phyloP scores from a whole-genome alignment of 2,888 invertebrate genomes.

The Archips crataeganus region DNA sequence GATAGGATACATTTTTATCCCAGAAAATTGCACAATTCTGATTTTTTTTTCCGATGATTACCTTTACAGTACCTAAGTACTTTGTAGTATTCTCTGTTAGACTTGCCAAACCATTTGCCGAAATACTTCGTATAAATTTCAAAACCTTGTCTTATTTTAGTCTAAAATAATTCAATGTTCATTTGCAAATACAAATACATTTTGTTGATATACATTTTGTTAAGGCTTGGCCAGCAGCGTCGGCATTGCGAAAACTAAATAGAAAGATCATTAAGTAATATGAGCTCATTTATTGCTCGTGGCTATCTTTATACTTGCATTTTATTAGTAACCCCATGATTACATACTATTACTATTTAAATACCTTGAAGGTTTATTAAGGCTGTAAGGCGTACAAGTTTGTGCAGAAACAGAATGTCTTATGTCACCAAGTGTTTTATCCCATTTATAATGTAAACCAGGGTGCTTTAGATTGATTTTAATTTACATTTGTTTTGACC shows the following conservation, averaged over 20 bases:
- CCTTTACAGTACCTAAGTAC: no score
- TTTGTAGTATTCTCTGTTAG: no score
- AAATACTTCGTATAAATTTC: no score
- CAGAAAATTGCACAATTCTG: no score
- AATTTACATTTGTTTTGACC: background rate
- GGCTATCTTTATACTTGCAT: constrained; percentile 18
- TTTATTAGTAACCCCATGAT: constrained; percentile 21
- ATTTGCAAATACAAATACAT: no score
- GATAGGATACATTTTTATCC: no score
- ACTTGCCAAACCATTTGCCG: no score
- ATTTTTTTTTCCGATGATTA: no score
- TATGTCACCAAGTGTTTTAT: background rate
- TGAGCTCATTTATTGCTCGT: constrained; percentile 28
- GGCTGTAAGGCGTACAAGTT: background rate
- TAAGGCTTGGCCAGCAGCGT: constrained; percentile 21
- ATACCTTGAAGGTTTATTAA: constrained; percentile 15
- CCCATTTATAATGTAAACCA: background rate
- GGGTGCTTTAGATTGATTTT: constrained; percentile 2
- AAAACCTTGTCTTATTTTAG: no score
- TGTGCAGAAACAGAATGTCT: background rate
- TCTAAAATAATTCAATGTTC: no score
- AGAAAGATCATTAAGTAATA: constrained; percentile 4
- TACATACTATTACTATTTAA: constrained; percentile 34
- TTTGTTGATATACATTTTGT: background rate
- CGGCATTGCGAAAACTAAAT: constrained; percentile 1